Base-by-base conservation (phyloP, 2,797 vertebrate species). In the Cercopithecus diana region DNA sequence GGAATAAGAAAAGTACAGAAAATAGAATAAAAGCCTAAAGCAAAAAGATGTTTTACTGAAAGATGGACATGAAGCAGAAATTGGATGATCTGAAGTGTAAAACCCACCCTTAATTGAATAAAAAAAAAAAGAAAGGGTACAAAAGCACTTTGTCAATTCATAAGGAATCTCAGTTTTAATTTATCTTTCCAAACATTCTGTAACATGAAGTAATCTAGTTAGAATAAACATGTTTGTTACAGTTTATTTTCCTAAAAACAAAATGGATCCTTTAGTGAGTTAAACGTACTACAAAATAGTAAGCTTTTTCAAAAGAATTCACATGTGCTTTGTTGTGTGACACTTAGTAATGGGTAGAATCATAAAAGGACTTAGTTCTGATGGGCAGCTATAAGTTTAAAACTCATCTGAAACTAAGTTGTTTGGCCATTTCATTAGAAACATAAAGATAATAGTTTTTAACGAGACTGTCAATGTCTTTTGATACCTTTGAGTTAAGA, bases 191-290 rank as follows among this genome's bases (percentile, higher is more conserved):
- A 57, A 86, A 82, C 26, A 48, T 39, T 17, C 55, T 83, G 14
- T 39, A 84, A 26, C 64, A 43, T 77, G 22, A 93, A 36, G 4
- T 28, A 84, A 77, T 89, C 79, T 43, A 72, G 36, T 86, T 89
- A 86, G 58, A 90, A 70, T 45, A 94, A 97, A 77, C 11, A 67
- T 86, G 52, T 96, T 96, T 64, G 28, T 89, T 87, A 61, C 2
- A 76, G 30, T n/a, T 48, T 84, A 90, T 87, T 94, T 93, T 75
- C 48, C 52, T 70, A 57, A 30, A 96, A 92, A 91, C 50, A 93
- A 93, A 89, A 36, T 77, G 5, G 93, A 94, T 97, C 45, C 45
- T 84, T 83, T 57, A 81, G 9, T 67, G 20, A 95, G 70, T 17
- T 85, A 84, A 81, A 36, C 28, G 7, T 22, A 36, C 39, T 70